These are phyloP conservation scores for Girardia tigrina DNA, from an alignment of 2,888 invertebrate species.

Conservation along the genomic window DNA sequence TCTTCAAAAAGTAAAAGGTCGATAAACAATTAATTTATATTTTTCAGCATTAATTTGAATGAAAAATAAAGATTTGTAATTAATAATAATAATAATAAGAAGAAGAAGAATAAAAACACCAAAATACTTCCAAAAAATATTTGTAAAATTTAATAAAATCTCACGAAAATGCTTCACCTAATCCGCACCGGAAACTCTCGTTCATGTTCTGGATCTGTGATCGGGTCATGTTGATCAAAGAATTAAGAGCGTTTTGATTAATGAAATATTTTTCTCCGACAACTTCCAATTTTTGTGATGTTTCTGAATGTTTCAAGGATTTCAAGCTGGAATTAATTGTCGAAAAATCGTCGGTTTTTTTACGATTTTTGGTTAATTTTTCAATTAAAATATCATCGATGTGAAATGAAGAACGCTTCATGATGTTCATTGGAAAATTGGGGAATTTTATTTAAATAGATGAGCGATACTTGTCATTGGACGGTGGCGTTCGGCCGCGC, in stretches of 20 bases:
- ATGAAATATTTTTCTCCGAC: constrained; percentile 3
- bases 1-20: too few relatives aligned
- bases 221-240: not conserved
- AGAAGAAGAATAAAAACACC: too few relatives aligned
- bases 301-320: not conserved
- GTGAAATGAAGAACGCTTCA: not conserved
- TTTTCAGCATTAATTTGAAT: too few relatives aligned
- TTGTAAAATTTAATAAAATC: too few relatives aligned
- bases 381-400: constrained; percentile 9
- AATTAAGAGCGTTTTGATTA: constrained; percentile 1
- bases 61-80: too few relatives aligned
- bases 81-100: too few relatives aligned
- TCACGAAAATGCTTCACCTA: too few relatives aligned
- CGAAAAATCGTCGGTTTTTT: not conserved
- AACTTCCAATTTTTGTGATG: not conserved
- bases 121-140: too few relatives aligned
- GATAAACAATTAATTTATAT: too few relatives aligned
- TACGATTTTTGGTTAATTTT: not conserved
- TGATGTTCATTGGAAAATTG: not conserved
- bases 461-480: not conserved
- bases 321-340: not conserved
- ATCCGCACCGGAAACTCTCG: not conserved
- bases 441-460: not conserved
- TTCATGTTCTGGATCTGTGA: constrained; percentile 5
- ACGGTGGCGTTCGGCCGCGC: not conserved